Conservation (phyloP, 2,113 vertebrate species). For the Stegostoma tigrinum region DNA sequence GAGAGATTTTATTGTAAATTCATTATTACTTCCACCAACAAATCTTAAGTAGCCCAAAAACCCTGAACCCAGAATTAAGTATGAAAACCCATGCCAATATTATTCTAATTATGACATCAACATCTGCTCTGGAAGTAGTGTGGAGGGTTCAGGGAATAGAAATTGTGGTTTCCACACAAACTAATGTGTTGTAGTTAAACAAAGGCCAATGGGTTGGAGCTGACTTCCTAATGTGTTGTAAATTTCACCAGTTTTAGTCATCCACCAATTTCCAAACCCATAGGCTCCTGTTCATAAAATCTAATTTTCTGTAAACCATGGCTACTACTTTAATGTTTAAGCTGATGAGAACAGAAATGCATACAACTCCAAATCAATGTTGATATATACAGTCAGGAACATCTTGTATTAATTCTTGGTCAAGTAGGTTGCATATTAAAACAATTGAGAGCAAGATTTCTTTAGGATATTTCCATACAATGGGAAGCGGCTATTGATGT, state of each 20-base stretch:
- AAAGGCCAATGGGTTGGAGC: background rate
- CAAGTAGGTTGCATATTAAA: conserved; percentile 6
- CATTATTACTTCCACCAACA: background rate
- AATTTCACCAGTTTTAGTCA: background rate
- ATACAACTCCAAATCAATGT: background rate
- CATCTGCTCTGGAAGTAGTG: background rate
- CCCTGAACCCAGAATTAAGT: background rate
- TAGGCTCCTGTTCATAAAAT: background rate
- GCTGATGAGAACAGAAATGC: background rate
- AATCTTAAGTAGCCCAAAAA: background rate
- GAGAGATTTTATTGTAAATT: background rate
- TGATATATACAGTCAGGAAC: background rate
- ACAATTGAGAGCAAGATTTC: background rate
- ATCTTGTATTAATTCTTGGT: conserved; percentile 14
- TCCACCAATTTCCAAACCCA: background rate
- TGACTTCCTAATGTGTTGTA: background rate
- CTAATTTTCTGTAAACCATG: background rate
- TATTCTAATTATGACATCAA: background rate
- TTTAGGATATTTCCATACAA: background rate
- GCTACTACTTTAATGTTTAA: conserved; percentile 1
- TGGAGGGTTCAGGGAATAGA: too few species aligned
- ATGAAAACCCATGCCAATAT: background rate
- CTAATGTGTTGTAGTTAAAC: background rate
- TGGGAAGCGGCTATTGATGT: background rate
- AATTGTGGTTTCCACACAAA: background rate